Conservation (phyloP, 2,888 invertebrate genomes). For the Tenthredo distinguenda region DNA sequence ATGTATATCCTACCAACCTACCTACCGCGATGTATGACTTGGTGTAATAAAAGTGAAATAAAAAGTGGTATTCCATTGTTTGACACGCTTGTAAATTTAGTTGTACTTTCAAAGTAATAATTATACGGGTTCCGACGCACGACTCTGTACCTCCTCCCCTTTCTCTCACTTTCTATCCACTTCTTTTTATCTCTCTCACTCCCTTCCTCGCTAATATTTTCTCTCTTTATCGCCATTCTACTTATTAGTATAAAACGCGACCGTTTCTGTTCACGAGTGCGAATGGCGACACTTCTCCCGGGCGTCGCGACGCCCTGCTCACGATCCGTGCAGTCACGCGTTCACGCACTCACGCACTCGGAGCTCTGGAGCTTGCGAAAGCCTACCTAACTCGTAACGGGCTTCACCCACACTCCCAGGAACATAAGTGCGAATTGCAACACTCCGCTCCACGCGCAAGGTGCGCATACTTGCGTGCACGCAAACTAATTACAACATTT, state of each 20-base stretch:
- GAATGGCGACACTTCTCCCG: constrained; percentile 73
- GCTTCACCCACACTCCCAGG: constrained; percentile 3
- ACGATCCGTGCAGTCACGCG: constrained; percentile 63
- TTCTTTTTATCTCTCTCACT: constrained; percentile 27
- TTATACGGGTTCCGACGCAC: constrained; percentile 41
- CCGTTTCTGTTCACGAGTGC: constrained; percentile 64
- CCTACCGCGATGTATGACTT: constrained; percentile 10
- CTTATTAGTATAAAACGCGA: constrained; percentile 52
- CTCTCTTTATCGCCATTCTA: constrained; percentile 48
- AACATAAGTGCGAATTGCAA: constrained; percentile 85
- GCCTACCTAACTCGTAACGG: constrained; percentile 44
- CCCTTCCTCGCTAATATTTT: constrained; percentile 39
- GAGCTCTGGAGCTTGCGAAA: constrained; percentile 54
- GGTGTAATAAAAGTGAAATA: constrained; percentile 26
- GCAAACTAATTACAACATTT: constrained; percentile 76
- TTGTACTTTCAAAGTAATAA: constrained; percentile 46
- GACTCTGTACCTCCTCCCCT: constrained; percentile 5
- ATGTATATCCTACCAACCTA: constrained; percentile 5
- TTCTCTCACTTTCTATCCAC: constrained; percentile 46
- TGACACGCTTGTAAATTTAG: constrained; percentile 40
- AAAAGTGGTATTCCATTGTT: constrained; percentile 30
- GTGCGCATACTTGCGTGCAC: constrained; percentile 70
- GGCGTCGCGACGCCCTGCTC: constrained; percentile 62
- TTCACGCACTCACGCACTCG: constrained; percentile 52
- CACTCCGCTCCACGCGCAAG: constrained; percentile 78